These are phyloP conservation scores for Trinorchestia longiramus DNA, from an alignment of 1,140 invertebrate genomes.

Conservation along the genomic window DNA sequence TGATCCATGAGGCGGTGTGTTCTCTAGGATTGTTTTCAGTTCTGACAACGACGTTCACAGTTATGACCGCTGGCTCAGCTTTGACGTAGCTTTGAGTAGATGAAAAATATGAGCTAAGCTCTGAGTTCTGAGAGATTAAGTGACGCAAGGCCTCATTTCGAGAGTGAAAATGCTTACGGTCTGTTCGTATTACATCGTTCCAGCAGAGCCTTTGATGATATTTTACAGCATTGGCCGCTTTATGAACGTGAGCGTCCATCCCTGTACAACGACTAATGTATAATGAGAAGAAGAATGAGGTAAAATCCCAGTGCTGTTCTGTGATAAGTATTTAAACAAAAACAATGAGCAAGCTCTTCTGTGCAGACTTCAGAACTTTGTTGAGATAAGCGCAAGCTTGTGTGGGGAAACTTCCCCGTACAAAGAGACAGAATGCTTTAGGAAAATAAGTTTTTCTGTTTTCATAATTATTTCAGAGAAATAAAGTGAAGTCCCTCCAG, in stretches of 20 bases:
- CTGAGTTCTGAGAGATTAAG: not conserved
- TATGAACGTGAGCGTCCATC: not conserved
- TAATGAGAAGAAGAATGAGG: not conserved
- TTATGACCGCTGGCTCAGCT: not conserved
- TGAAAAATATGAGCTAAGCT: not conserved
- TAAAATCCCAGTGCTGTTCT: not conserved
- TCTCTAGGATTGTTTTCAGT: not conserved
- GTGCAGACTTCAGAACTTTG: not conserved
- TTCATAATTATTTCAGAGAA: no score
- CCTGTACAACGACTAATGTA: not conserved
- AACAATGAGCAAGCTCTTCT: not conserved
- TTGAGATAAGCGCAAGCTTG: not conserved
- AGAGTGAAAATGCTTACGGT: not conserved
- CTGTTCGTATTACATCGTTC: not conserved
- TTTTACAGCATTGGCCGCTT: not conserved
- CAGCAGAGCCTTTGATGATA: slow-evolving; percentile 6
- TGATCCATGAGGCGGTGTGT: not conserved
- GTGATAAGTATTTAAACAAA: not conserved
- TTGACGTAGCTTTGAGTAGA: not conserved
- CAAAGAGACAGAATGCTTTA: not conserved
- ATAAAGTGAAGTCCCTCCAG: no score
- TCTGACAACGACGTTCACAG: not conserved
- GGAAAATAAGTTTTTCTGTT: no score
- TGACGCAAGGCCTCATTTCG: not conserved
- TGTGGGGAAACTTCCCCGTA: not conserved